phyloP scores from a whole-genome alignment of 2,797 vertebrate species.

The Danio albolineatus region DNA sequence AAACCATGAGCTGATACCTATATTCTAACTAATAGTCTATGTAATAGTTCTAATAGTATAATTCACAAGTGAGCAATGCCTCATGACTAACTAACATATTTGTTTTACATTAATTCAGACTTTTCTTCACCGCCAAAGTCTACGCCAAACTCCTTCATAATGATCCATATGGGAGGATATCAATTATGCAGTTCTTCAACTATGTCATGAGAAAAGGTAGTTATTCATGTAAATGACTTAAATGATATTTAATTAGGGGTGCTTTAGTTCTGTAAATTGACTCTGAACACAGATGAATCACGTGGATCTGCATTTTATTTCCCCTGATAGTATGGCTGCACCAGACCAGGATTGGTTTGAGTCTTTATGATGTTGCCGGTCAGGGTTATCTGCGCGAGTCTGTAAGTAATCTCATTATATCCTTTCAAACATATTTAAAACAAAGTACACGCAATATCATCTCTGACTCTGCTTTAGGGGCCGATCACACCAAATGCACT shows the following conservation, averaged over 20 bases:
- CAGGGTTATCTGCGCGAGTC: slow-evolving; percentile 97
- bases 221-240: background rate
- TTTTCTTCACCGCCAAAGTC: slow-evolving; percentile 95
- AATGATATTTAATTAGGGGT: background rate
- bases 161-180: slow-evolving; percentile 95
- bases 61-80: background rate
- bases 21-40: background rate
- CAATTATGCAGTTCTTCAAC: slow-evolving; percentile 99
- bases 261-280: background rate
- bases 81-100: background rate
- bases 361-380: slow-evolving; percentile 96
- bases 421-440: background rate
- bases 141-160: slow-evolving; percentile 93
- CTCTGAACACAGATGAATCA: background rate
- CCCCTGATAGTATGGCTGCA: slow-evolving; percentile 91
- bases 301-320: background rate
- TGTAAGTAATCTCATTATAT: slow-evolving; percentile 75
- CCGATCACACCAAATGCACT: no score
- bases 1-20: background rate
- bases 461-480: background rate
- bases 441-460: background rate
- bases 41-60: background rate
- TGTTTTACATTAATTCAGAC: slow-evolving; percentile 72
- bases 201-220: slow-evolving; percentile 99
- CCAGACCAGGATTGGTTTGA: slow-evolving; percentile 97